phyloP scores from a whole-genome alignment of 2,797 vertebrate genomes.

The Sebastes kiyomatsui region DNA sequence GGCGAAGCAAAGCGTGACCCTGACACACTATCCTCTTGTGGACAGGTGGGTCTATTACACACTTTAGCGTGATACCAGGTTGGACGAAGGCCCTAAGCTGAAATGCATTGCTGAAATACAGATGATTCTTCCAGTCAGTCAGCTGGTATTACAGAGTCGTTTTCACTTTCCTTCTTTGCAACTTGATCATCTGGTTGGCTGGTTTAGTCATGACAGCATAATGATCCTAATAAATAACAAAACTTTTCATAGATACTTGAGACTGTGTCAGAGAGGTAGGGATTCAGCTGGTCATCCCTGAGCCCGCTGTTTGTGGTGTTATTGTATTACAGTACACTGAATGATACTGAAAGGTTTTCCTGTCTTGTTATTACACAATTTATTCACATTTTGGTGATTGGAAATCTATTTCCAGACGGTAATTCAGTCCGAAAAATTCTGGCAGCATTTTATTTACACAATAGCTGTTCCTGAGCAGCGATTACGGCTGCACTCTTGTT shows the following conservation, averaged over 20 bases:
- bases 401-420: not conserved
- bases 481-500: not conserved
- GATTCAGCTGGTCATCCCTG: not conserved
- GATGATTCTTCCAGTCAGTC: not conserved
- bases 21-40: fast-evolving
- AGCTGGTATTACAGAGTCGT: not conserved
- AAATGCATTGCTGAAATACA: not conserved
- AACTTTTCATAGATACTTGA: not conserved
- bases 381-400: not conserved
- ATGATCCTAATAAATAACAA: not conserved
- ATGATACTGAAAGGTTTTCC: not conserved
- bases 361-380: not conserved
- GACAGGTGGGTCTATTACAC: too few species aligned
- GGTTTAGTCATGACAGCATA: not conserved
- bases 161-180: not conserved
- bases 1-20: too few species aligned
- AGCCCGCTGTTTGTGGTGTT: not conserved
- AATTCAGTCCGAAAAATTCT: not conserved
- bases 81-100: not conserved
- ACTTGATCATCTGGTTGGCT: not conserved
- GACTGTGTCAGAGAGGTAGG: not conserved
- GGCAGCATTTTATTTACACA: constrained; percentile 11
- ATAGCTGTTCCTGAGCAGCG: not conserved
- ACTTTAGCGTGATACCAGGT: too few species aligned
- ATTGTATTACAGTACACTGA: not conserved